Conservation (phyloP, 2,888 invertebrate genomes). For the Carterocephalus palaemon region DNA sequence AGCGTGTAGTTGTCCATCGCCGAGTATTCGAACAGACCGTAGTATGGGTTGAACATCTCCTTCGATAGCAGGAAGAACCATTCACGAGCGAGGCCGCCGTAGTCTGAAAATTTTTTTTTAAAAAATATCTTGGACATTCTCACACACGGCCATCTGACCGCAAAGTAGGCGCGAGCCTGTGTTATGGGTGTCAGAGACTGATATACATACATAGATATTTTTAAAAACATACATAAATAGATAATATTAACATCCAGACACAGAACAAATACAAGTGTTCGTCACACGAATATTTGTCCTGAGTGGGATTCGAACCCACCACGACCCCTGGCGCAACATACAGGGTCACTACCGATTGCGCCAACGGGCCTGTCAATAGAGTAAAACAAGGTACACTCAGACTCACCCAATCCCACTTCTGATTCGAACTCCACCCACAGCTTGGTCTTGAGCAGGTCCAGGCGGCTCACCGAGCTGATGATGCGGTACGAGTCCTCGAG, state of each 20-base stretch:
- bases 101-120: slow-evolving; percentile 80
- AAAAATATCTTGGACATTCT: not conserved
- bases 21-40: slow-evolving; percentile 99
- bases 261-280: no score
- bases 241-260: no score
- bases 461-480: slow-evolving; percentile 92
- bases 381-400: not conserved
- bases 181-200: no score
- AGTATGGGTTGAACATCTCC: slow-evolving; percentile 99
- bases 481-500: slow-evolving; percentile 98
- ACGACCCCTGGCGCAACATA: no score
- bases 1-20: slow-evolving; percentile 99
- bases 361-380: no score
- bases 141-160: no score
- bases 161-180: no score
- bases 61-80: slow-evolving; percentile 99
- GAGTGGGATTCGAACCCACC: no score
- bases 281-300: no score
- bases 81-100: slow-evolving; percentile 97
- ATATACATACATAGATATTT: no score
- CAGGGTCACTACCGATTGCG: no score
- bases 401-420: slow-evolving; percentile 89
- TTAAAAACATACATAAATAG: no score
- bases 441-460: slow-evolving; percentile 97
- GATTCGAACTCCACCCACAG: slow-evolving; percentile 99